A percentile compares a stretch with the other conserved stretches of the same genome.
Evolutionary conservation across 2,888 invertebrate species (phyloP).

Genomic region (Epirrhoe tristata): DNA sequence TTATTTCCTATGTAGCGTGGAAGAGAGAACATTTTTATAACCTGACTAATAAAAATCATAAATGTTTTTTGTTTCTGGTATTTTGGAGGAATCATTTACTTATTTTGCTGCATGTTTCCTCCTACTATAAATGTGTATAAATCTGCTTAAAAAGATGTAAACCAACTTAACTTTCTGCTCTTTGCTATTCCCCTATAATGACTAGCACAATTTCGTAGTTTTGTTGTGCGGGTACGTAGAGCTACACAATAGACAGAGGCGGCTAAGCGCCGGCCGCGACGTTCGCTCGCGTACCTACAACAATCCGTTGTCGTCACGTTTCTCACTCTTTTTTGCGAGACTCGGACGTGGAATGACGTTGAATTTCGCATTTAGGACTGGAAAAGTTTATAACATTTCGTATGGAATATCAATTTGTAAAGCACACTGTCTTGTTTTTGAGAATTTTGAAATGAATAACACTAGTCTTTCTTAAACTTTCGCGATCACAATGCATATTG

Average conservation of each 20-base stretch:
- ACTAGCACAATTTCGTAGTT: conserved; percentile 6
- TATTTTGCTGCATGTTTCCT: too few species aligned
- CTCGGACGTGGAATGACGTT: conserved; percentile 28
- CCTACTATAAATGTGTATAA: too few species aligned
- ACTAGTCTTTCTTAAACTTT: neutral
- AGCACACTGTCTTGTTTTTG: neutral
- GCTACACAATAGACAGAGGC: conserved; percentile 34
- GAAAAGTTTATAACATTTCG: conserved; percentile 33
- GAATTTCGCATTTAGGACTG: conserved; percentile 27
- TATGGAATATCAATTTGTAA: conserved; percentile 8
- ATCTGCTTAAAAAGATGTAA: neutral
- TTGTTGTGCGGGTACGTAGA: conserved; percentile 33
- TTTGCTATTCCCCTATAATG: neutral
- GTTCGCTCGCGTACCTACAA: conserved; percentile 30
- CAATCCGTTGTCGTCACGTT: conserved; percentile 42
- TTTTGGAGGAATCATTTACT: too few species aligned
- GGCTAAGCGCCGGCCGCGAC: conserved; percentile 23
- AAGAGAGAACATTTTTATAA: neutral
- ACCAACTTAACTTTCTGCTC: neutral
- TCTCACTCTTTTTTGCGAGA: conserved; percentile 33
- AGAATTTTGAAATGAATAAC: neutral
- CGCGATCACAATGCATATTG: too few species aligned
- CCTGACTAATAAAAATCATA: neutral
- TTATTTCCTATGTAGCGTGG: neutral
- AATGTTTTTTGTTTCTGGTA: too few species aligned